Evolutionary conservation across 2,113 vertebrate genomes (phyloP), one percentile per base, ranked within the genome.

Genomic region (Acrocephalus kingi): DNA sequence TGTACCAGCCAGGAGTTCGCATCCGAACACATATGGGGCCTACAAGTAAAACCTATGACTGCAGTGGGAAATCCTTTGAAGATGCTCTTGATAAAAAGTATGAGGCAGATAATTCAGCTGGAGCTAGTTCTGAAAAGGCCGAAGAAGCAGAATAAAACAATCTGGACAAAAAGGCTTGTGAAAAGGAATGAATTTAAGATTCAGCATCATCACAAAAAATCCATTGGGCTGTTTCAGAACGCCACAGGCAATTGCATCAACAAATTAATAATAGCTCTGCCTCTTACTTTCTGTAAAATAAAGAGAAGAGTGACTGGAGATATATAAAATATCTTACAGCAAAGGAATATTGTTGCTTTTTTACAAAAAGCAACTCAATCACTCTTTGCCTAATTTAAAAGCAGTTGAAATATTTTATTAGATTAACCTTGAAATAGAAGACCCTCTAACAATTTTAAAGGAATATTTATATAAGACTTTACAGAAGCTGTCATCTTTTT

Each of bases 1-100:
- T 99, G 16, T 99, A 99, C 93, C 99, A 99, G 96, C 99, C 99
- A 21, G 98, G 99, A 66, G 97, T 98, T 64, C 98, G 98, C 92
- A 98, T 98, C 94, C 98, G 98, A 95, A 99, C 98, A 41, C 98
- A 97, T 73, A 90, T 94, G 97, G 98, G 97, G 73, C 98, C 98
- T 33, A 95, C 98, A 41, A 98, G 97, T 94, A 99, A 98, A 97
- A 94, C 94, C 84, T 99, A 96, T 7, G 99, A 99, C 88, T 98
- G 97, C 94, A 75, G 93, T 54, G 97, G 97, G 55, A 98, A 97
- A 92, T 92, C 97, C 15, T 98, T 98, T 5, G 98, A 99, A 90
- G 97, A 98, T 17, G 89, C 91, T 75, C 58, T 83, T 4, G 98
- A 98, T 27, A 97, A 96, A 59, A 98, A 97, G 88, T 98, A 95